phyloP scores from a whole-genome alignment of 2,888 invertebrate species.

The Neelides folsomi region DNA sequence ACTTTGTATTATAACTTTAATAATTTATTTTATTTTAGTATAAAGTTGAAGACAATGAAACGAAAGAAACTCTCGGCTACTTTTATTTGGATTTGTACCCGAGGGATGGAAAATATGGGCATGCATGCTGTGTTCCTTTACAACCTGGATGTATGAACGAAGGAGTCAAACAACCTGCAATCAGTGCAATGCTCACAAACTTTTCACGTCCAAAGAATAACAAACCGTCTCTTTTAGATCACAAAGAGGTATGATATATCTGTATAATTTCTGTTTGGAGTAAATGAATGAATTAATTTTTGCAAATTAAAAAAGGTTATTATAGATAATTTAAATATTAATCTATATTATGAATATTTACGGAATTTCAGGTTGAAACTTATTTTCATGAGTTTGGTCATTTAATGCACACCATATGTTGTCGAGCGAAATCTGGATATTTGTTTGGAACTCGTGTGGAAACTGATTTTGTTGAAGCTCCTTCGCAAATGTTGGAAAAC shows the following conservation, averaged over 20 bases:
- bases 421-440: slow-evolving; percentile 37
- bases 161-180: slow-evolving; percentile 36
- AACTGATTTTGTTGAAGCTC: slow-evolving; percentile 42
- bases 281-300: background rate
- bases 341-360: background rate
- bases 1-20: too few species aligned
- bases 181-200: slow-evolving; percentile 43
- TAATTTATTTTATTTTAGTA: slow-evolving; percentile 33
- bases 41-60: slow-evolving; percentile 38
- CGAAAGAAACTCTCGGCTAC: slow-evolving; percentile 38
- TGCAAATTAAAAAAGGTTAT: background rate
- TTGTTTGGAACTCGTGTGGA: slow-evolving; percentile 42
- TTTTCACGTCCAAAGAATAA: slow-evolving; percentile 41
- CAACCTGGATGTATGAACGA: slow-evolving; percentile 34
- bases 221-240: slow-evolving; percentile 41
- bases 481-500: slow-evolving; percentile 38
- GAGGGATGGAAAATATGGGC: slow-evolving; percentile 42
- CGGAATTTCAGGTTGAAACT: slow-evolving; percentile 36
- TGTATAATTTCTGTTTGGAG: background rate
- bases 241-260: slow-evolving; percentile 38
- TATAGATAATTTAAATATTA: background rate
- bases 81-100: slow-evolving; percentile 43
- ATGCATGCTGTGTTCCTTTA: slow-evolving; percentile 40
- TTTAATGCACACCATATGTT: slow-evolving; percentile 43
- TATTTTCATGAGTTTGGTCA: slow-evolving; percentile 46